Percentiles rank a stretch among this genome's conserved stretches.
These are phyloP conservation scores for Caiman crocodilus DNA, from an alignment of 2,797 vertebrate genomes.

Conservation along the genomic window DNA sequence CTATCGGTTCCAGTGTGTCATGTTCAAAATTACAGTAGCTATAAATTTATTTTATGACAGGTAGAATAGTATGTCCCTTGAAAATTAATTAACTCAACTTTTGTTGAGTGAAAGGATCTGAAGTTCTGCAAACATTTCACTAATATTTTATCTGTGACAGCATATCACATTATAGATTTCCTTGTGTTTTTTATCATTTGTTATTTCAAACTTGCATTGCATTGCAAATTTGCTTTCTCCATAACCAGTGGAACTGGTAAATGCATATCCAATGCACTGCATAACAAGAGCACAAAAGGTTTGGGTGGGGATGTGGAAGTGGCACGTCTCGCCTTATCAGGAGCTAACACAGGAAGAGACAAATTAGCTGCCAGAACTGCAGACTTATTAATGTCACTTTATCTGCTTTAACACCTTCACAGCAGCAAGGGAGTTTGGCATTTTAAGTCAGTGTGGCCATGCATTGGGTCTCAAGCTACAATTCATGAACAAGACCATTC, in stretches of 20 bases:
- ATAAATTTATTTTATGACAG: neutral
- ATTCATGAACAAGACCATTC: neutral
- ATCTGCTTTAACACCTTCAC: neutral
- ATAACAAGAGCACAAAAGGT: neutral
- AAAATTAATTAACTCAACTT: too few species aligned
- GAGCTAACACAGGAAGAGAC: neutral
- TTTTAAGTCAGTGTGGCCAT: neutral
- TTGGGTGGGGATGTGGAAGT: neutral
- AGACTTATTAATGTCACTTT: neutral
- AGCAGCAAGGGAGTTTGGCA: neutral
- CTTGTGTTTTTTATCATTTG: neutral
- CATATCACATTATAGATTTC: neutral
- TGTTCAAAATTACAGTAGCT: neutral
- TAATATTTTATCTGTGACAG: neutral
- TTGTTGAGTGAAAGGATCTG: neutral
- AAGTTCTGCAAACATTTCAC: neutral
- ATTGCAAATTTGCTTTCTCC: neutral
- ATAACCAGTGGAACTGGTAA: neutral
- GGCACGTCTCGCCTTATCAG: neutral
- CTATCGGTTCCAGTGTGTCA: neutral
- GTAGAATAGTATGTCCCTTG: neutral
- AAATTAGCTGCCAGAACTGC: neutral
- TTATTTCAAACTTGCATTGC: neutral
- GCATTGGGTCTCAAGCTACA: neutral
- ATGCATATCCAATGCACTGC: neutral